Evolutionary conservation across 2,797 vertebrate species (phyloP).

Genomic region (Erithacus rubecula): DNA sequence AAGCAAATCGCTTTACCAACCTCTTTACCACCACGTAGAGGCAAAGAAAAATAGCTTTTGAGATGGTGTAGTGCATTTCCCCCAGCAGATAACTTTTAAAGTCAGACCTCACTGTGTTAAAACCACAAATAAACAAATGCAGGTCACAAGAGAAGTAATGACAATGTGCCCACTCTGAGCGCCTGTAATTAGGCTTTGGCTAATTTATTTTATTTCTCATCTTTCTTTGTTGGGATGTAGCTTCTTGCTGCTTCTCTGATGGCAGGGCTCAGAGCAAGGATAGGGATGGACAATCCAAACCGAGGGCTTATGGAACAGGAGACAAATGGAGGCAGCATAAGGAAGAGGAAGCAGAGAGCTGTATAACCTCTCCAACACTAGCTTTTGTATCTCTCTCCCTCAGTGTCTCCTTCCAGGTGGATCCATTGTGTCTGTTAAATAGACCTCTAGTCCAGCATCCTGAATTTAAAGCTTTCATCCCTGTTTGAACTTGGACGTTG

Average conservation of each 20-base stretch:
- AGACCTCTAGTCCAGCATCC: not conserved
- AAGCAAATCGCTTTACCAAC: not conserved
- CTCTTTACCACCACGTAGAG: fast-evolving
- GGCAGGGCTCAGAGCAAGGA: not conserved
- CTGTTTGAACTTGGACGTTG: not conserved
- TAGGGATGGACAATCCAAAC: not conserved
- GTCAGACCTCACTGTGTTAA: not conserved
- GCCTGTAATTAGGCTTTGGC: not conserved
- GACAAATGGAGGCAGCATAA: not conserved
- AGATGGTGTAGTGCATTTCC: not conserved
- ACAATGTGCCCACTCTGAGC: fast-evolving
- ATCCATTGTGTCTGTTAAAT: not conserved
- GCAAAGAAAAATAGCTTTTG: not conserved
- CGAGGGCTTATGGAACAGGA: not conserved
- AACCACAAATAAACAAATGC: not conserved
- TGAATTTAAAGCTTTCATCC: not conserved
- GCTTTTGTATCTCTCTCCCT: not conserved
- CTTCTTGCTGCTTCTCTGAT: not conserved
- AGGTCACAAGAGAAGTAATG: not conserved
- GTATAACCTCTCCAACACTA: not conserved
- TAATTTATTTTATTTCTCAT: not conserved
- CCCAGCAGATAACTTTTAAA: not conserved
- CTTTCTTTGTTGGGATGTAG: not conserved
- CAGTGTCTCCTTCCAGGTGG: not conserved
- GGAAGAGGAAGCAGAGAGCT: not conserved